phyloP scores from a whole-genome alignment of 1,140 invertebrate species.

The Contarinia nasturtii region DNA sequence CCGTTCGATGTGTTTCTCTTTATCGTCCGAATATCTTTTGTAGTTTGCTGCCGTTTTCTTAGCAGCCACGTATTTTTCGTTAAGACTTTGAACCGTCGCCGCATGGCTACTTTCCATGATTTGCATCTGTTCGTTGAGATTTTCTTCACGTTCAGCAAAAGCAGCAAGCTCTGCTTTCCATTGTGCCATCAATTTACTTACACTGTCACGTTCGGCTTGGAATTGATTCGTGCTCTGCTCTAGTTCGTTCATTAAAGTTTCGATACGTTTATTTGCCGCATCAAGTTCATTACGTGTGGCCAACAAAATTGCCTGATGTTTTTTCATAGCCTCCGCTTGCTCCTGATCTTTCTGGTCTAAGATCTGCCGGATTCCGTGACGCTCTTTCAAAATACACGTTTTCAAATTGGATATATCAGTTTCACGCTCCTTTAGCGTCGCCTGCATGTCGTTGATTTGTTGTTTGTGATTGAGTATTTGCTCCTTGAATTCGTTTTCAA shows the following conservation, averaged over 20 bases:
- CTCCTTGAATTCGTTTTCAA: slow-evolving; percentile 29
- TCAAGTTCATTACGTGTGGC: too few relatives aligned
- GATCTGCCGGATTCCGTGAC: slow-evolving; percentile 9
- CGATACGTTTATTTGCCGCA: too few relatives aligned
- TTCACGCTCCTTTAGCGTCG: slow-evolving; percentile 10
- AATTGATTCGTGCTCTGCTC: background rate
- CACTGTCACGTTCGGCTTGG: background rate
- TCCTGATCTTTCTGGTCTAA: slow-evolving; percentile 11
- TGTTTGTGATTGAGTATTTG: slow-evolving; percentile 27
- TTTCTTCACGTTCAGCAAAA: background rate
- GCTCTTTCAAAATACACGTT: slow-evolving; percentile 30
- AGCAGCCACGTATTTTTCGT: slow-evolving; percentile 32
- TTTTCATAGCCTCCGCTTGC: background rate
- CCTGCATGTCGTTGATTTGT: slow-evolving; percentile 20
- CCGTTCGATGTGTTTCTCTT: too few relatives aligned
- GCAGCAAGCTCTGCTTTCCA: slow-evolving; percentile 14
- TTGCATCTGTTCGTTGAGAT: slow-evolving; percentile 8
- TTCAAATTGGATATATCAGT: slow-evolving; percentile 32
- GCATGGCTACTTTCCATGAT: slow-evolving; percentile 10
- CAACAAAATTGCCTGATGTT: background rate
- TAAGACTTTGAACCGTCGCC: slow-evolving; percentile 18
- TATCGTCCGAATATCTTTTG: slow-evolving; percentile 12
- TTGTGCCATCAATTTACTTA: slow-evolving; percentile 13
- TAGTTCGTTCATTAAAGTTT: too few relatives aligned
- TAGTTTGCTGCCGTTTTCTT: slow-evolving; percentile 34